phyloP scores from a whole-genome alignment of 2,113 vertebrate genomes.

The Todiramphus saurophagus region DNA sequence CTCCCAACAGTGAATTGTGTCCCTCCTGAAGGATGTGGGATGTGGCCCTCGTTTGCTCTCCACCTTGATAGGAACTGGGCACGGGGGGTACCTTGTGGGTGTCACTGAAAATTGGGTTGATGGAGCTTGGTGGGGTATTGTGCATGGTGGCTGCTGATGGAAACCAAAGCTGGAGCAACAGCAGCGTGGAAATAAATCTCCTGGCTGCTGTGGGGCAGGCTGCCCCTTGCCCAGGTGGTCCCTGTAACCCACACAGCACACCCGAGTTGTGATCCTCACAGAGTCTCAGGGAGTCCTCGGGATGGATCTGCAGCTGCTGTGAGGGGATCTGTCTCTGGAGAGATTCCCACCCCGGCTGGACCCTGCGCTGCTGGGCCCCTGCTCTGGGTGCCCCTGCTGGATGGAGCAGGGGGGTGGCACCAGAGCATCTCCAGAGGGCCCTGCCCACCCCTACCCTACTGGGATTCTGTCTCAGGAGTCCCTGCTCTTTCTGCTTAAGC shows the following conservation, averaged over 20 bases:
- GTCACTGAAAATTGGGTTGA: not conserved
- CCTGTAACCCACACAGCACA: fast-evolving
- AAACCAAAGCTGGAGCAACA: not conserved
- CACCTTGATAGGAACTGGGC: not conserved
- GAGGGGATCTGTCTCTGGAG: no score
- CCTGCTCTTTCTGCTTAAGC: not conserved
- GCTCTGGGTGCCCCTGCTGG: no score
- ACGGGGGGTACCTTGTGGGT: not conserved
- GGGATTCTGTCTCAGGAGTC: not conserved
- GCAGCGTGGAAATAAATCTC: not conserved
- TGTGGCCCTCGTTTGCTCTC: not conserved
- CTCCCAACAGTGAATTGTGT: not conserved
- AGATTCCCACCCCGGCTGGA: no score
- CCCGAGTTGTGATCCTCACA: fast-evolving
- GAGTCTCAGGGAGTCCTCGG: not conserved
- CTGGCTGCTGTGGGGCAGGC: not conserved
- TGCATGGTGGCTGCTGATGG: not conserved
- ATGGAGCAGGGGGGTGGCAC: no score
- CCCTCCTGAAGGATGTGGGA: not conserved
- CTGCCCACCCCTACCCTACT: no score
- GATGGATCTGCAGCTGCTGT: not conserved
- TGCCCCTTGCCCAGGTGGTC: not conserved
- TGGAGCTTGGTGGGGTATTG: not conserved
- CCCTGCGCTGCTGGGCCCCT: no score
- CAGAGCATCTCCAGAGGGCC: no score